Conservation (phyloP, 1,140 invertebrate species). For the Physella acuta region DNA sequence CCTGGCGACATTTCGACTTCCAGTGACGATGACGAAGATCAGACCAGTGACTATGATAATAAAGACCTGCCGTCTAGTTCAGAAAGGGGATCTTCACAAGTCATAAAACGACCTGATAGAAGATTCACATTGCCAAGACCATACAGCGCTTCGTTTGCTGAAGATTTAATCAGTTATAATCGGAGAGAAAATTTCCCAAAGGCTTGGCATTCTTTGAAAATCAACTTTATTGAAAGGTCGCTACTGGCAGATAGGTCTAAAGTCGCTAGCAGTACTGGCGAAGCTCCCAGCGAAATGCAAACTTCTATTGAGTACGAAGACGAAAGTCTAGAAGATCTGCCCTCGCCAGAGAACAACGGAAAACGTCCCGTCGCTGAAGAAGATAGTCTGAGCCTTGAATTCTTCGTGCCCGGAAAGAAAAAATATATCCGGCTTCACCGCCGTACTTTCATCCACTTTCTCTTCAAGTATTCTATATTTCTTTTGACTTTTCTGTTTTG, state of each 20-base stretch:
- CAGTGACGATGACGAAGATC: too few relatives aligned
- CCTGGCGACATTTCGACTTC: too few relatives aligned
- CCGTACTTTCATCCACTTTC: conserved; percentile 20
- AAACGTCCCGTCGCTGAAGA: not conserved
- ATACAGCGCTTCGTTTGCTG: too few relatives aligned
- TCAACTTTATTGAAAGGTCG: not conserved
- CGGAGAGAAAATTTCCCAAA: not conserved
- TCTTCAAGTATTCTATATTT: conserved; percentile 45
- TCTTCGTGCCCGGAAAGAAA: conserved; percentile 17
- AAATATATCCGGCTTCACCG: conserved; percentile 11
- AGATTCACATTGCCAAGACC: too few relatives aligned
- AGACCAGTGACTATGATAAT: not conserved
- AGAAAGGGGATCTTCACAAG: too few relatives aligned
- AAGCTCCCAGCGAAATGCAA: not conserved
- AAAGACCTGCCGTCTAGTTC: too few relatives aligned
- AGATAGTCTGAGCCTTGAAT: conserved; percentile 18
- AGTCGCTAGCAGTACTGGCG: not conserved
- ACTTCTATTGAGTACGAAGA: too few relatives aligned
- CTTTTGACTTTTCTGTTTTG: conserved; percentile 45
- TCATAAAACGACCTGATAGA: too few relatives aligned
- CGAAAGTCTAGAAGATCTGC: not conserved
- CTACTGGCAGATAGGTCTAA: not conserved
- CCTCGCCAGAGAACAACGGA: not conserved
- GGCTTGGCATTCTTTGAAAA: not conserved
- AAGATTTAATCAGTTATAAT: too few relatives aligned